A percentile compares a stretch with the other conserved stretches of the same genome.
Evolutionary conservation across 2,888 invertebrate genomes (phyloP).

Genomic region (Drosophila emarginata): DNA sequence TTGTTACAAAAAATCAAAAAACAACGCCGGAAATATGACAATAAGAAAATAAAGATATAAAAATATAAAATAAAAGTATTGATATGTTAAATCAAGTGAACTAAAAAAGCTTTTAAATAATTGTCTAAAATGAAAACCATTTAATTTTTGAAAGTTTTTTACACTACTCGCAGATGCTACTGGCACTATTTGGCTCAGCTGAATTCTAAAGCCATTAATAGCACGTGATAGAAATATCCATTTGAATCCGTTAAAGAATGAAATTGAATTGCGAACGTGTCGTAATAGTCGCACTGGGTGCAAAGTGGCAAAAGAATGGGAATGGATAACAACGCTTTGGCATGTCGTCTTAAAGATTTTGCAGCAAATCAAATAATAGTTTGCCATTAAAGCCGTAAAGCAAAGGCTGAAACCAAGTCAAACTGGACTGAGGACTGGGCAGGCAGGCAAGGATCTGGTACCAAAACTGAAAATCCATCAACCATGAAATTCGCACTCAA

Average conservation of each 20-base stretch:
- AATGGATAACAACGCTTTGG: slow-evolving; percentile 5
- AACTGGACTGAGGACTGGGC: not conserved
- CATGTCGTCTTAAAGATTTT: slow-evolving; percentile 45
- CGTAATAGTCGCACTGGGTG: slow-evolving; percentile 31
- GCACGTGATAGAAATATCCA: slow-evolving; percentile 50
- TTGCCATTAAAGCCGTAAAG: slow-evolving; percentile 16
- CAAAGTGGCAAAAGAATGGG: not conserved
- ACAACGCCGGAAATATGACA: not conserved
- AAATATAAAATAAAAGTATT: not conserved
- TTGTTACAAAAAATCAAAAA: no score
- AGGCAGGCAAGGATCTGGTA: slow-evolving; percentile 13
- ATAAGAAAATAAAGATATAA: not conserved
- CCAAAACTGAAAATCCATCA: slow-evolving; percentile 71
- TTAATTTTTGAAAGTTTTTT: not conserved
- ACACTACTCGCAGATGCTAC: not conserved
- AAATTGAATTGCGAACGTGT: slow-evolving; percentile 69
- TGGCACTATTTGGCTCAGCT: not conserved
- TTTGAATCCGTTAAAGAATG: slow-evolving; percentile 52
- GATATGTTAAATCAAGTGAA: not conserved
- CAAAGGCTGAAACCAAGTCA: slow-evolving; percentile 16
- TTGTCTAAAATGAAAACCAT: not conserved
- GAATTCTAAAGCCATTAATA: slow-evolving; percentile 39
- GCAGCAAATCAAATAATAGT: slow-evolving; percentile 16
- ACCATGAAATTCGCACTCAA: slow-evolving; percentile 77
- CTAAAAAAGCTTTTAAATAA: slow-evolving; percentile 5